A percentile compares a stretch with the other conserved stretches of the same genome.
Conservation (phyloP, 2,888 invertebrate species). For the Linnaemya vulpina region DNA sequence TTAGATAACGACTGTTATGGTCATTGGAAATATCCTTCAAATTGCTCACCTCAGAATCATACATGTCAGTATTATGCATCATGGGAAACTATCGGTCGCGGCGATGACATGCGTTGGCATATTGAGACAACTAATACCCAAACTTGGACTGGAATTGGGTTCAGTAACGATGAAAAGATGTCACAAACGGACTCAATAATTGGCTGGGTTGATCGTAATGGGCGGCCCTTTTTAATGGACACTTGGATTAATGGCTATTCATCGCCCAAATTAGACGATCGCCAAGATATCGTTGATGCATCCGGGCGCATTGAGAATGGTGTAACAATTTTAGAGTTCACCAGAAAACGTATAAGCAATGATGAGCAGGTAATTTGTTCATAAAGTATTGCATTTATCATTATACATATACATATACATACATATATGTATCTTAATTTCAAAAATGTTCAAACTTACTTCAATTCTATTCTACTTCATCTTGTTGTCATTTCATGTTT, state of each 20-base stretch:
- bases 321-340: constrained; percentile 90
- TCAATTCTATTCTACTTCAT: too few relatives aligned
- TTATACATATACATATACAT: not conserved
- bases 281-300: constrained; percentile 89
- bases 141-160: constrained; percentile 95
- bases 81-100: constrained; percentile 89
- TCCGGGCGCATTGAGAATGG: constrained; percentile 90
- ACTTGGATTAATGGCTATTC: constrained; percentile 93
- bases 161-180: constrained; percentile 93
- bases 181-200: constrained; percentile 94
- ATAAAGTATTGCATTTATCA: not conserved
- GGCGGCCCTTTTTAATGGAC: constrained; percentile 93
- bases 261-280: constrained; percentile 88
- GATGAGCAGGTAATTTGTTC: constrained; percentile 84
- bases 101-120: constrained; percentile 91
- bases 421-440: too few relatives aligned
- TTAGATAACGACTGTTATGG: constrained; percentile 87
- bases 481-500: too few relatives aligned
- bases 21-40: constrained; percentile 89
- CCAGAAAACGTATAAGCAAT: constrained; percentile 89
- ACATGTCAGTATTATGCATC: constrained; percentile 91
- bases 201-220: constrained; percentile 93
- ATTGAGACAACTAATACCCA: constrained; percentile 90
- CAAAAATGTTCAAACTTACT: too few relatives aligned
- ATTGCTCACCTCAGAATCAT: constrained; percentile 86